These are phyloP conservation scores for Formica aserva DNA, from an alignment of 2,888 invertebrate species.

Conservation along the genomic window DNA sequence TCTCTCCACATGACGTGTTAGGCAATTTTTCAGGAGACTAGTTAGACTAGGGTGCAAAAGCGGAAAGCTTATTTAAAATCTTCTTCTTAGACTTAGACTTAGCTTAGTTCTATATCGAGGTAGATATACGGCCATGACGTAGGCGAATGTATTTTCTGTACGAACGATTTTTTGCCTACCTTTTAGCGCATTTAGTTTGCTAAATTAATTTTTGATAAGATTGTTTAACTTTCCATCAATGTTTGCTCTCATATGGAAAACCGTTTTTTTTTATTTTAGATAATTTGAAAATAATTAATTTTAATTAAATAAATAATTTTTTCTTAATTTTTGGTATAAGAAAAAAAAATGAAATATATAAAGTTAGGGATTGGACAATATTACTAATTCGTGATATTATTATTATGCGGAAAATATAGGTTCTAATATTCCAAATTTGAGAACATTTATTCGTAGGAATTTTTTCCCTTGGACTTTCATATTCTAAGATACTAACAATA, in stretches of 20 bases:
- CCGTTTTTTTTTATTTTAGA: not conserved
- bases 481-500: not conserved
- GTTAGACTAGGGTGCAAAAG: conserved; percentile 27
- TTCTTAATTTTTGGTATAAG: not conserved
- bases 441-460: not conserved
- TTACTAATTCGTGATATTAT: not conserved
- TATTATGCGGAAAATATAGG: not conserved
- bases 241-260: not conserved
- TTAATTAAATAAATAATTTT: not conserved
- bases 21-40: conserved; percentile 37
- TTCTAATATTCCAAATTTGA: not conserved
- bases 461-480: not conserved
- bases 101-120: not conserved
- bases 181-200: not conserved
- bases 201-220: not conserved
- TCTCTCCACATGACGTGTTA: conserved; percentile 33
- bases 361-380: not conserved
- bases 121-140: not conserved
- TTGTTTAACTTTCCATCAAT: not conserved
- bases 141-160: conserved; percentile 14
- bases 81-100: conserved; percentile 7
- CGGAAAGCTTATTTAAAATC: conserved; percentile 19
- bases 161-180: conserved; percentile 18
- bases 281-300: not conserved
- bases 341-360: not conserved